A percentile compares a stretch with the other conserved stretches of the same genome.
These are phyloP conservation scores for Pseudomyrmex dendroicus DNA, from an alignment of 1,140 invertebrate genomes.

Conservation along the genomic window DNA sequence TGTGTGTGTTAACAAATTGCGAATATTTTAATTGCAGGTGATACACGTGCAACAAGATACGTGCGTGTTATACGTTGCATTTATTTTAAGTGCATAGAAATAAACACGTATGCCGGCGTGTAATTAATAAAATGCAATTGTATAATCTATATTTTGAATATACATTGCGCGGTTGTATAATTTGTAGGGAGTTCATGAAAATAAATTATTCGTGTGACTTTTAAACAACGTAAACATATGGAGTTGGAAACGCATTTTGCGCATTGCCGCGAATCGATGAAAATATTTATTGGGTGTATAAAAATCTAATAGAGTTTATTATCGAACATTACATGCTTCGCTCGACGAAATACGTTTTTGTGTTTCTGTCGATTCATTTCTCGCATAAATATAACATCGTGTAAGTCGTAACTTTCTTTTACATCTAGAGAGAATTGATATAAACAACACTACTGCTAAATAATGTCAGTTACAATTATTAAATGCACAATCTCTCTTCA, in stretches of 20 bases:
- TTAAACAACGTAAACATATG: background rate
- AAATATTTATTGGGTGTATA: too few relatives aligned
- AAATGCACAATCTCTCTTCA: too few relatives aligned
- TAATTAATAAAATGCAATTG: slow-evolving; percentile 39
- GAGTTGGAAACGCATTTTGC: background rate
- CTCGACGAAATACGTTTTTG: too few relatives aligned
- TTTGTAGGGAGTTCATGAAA: slow-evolving; percentile 9
- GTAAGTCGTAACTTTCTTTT: too few relatives aligned
- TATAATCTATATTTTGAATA: slow-evolving; percentile 11
- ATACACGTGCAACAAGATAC: slow-evolving; percentile 3
- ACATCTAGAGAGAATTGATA: too few relatives aligned
- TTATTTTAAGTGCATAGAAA: slow-evolving; percentile 20
- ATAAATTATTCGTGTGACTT: slow-evolving; percentile 9
- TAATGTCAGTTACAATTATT: too few relatives aligned
- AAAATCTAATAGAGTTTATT: too few relatives aligned
- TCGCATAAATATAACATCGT: too few relatives aligned
- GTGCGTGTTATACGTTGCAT: background rate
- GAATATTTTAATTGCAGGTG: slow-evolving; percentile 40
- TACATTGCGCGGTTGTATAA: background rate
- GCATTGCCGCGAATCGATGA: too few relatives aligned
- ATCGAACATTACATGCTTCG: too few relatives aligned
- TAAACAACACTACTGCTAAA: too few relatives aligned
- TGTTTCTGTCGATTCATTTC: too few relatives aligned
- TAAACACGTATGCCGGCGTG: background rate
- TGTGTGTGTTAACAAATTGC: slow-evolving; percentile 30